These are phyloP conservation scores for Silurus lanzhouensis DNA, from an alignment of 2,797 vertebrate species.

Conservation along the genomic window DNA sequence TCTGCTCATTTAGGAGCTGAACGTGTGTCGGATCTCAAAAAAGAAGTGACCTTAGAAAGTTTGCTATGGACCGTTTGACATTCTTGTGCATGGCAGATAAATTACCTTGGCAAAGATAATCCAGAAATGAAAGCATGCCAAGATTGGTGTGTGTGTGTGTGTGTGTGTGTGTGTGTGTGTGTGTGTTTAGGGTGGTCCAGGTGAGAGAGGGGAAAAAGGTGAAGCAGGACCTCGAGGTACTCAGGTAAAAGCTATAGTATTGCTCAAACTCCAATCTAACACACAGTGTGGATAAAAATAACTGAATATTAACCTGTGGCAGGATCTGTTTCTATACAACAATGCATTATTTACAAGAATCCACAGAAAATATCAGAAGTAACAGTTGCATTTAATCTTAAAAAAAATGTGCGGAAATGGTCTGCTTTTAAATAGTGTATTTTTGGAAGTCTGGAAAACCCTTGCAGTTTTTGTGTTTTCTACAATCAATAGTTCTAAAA, in stretches of 20 bases:
- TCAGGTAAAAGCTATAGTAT: conserved; percentile 77
- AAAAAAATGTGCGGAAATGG: neutral
- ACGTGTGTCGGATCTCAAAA: neutral
- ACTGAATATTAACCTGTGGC: neutral
- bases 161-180: conserved; percentile 32
- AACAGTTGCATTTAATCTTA: neutral
- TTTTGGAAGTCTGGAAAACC: no score
- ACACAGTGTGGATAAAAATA: neutral
- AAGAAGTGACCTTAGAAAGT: neutral
- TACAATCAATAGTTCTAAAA: neutral
- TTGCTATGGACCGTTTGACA: neutral
- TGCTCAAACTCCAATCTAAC: neutral
- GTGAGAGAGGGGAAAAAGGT: conserved; percentile 90
- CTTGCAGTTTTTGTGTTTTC: neutral
- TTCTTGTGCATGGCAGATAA: neutral
- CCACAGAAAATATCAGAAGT: neutral
- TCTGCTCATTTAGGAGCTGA: neutral
- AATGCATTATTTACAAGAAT: neutral
- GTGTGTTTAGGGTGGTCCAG: conserved; percentile 78
- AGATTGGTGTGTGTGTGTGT: neutral
- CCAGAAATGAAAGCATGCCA: neutral
- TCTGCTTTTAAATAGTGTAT: neutral
- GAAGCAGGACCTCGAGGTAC: conserved; percentile 81
- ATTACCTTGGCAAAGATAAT: neutral
- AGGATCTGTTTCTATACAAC: neutral